Percentiles rank a stretch among this genome's conserved stretches.
Evolutionary conservation across 2,113 vertebrate species (phyloP).

Genomic region (Shinisaurus crocodilurus): DNA sequence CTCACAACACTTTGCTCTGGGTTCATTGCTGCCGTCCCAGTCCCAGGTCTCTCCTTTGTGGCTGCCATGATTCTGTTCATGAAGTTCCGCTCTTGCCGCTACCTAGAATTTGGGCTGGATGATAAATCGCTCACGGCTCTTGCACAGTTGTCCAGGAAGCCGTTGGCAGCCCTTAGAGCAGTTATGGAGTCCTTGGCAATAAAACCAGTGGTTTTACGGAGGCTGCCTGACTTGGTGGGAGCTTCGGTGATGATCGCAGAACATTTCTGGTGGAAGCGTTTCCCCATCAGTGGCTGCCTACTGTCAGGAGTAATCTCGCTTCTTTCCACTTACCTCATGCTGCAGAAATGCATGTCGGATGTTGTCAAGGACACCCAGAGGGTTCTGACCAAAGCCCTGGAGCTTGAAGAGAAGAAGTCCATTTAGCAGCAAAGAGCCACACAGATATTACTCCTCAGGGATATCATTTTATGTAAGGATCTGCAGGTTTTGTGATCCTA

Average conservation of each 20-base stretch:
- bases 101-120: neutral
- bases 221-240: neutral
- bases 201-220: neutral
- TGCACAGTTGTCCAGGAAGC: neutral
- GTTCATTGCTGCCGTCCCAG: neutral
- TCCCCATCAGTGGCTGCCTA: neutral
- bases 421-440: neutral
- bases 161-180: neutral
- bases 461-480: neutral
- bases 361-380: neutral
- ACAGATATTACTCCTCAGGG: neutral
- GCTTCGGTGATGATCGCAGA: neutral
- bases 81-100: neutral
- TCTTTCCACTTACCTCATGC: neutral
- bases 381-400: neutral
- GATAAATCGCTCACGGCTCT: neutral
- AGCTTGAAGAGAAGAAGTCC: neutral
- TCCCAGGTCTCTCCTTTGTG: neutral
- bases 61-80: neutral
- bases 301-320: neutral
- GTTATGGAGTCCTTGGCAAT: neutral
- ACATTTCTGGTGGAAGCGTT: neutral
- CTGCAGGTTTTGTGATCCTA: neutral
- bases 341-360: neutral
- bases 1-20: fast-evolving